These are phyloP conservation scores for Fregata magnificens DNA, from an alignment of 2,113 vertebrate species.

Conservation along the genomic window DNA sequence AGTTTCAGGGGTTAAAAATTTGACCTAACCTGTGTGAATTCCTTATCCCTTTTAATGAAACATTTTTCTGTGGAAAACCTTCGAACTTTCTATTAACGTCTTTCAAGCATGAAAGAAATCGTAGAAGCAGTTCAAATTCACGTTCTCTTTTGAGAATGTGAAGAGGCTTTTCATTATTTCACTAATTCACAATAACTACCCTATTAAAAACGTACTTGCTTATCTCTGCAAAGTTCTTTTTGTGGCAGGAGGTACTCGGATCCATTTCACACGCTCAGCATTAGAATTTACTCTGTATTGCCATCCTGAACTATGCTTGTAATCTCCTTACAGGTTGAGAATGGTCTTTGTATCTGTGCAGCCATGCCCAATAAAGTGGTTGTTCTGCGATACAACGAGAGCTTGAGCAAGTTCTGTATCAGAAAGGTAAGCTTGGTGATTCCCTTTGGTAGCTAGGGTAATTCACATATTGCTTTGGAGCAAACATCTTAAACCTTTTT, in stretches of 20 bases:
- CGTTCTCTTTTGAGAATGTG: not conserved
- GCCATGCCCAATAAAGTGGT: slow-evolving; percentile 96
- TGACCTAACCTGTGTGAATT: not conserved
- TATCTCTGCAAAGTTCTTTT: not conserved
- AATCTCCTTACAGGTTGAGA: slow-evolving; percentile 85
- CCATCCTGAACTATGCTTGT: not conserved
- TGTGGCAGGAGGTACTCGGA: not conserved
- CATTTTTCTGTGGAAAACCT: not conserved
- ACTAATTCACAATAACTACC: not conserved
- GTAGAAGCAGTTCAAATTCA: not conserved
- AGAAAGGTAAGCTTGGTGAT: slow-evolving; percentile 82
- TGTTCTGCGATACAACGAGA: slow-evolving; percentile 93
- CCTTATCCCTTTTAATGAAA: not conserved
- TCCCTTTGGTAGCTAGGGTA: not conserved
- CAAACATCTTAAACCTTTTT: not conserved
- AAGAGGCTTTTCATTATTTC: slow-evolving; percentile 33
- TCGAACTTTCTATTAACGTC: not conserved
- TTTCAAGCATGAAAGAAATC: not conserved
- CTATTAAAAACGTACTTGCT: not conserved
- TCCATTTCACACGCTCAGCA: not conserved
- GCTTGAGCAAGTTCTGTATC: slow-evolving; percentile 96
- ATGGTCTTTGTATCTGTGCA: slow-evolving; percentile 92
- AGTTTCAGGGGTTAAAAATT: not conserved
- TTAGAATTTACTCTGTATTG: not conserved
- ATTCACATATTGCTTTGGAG: not conserved